Evolutionary conservation across 2,888 invertebrate genomes (phyloP), one percentile per base, ranked within the genome.

Genomic region (Oscheius sp.): DNA sequence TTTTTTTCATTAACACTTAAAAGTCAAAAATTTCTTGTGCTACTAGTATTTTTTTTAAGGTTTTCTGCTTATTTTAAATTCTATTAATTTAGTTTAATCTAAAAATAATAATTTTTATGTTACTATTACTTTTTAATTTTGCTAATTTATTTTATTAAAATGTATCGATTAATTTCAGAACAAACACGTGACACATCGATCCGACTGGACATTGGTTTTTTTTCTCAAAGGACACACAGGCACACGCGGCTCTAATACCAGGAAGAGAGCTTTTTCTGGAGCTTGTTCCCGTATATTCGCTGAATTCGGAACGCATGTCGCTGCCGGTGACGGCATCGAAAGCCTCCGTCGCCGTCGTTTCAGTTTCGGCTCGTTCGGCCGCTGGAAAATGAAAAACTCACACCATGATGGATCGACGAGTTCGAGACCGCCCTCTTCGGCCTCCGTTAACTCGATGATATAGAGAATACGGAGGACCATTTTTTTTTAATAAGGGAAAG

Each of bases 321-420:
- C 78, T 77, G 61, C 75, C 70, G 50, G 75, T 77, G 61, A 82
- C 41, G 5, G n/a, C 50, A 17, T 54, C 74, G 57, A 75, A 73
- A 38, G 69, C 75, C 50, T 64, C 59, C 17, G 74, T 69, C 70
- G 68, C 62, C 22, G 75, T 70, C 38, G 73, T 67, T 20, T 61
- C 72, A 9, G 72, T 77, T 38, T 78, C 78, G 5, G 80, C 80
- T 22, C 74, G 64, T 38, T 74, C 78, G n/a, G 76, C 75, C 38
- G 75, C 83, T 80, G 75, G 12, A 81, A 74, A 24, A 8, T 30
- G 12, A 59, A 61, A 69, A 44, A 80, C 85, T 83, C 80, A 85
- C 85, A 80, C 85, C 86, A 85, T 50, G 82, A 77, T 22, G 84
- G 85, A 71, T 86, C 86, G 70, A 85, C 85, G 69, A 85, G 81